A percentile compares a stretch with the other conserved stretches of the same genome.
phyloP scores from a whole-genome alignment of 92 coral and sea anemone genomes.

The Bergia puertoricense region DNA sequence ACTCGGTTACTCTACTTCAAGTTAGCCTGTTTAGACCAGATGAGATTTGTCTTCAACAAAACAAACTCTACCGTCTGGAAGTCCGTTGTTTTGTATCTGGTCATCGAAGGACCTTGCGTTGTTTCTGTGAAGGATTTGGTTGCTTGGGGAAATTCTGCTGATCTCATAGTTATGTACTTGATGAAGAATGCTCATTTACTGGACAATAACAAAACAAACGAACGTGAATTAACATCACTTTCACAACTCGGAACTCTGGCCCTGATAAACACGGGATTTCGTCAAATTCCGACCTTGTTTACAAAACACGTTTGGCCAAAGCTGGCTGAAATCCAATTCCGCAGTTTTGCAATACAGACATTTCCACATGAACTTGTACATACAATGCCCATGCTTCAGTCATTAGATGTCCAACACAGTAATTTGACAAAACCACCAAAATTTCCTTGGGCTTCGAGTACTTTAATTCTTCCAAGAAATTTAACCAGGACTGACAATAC shows the following conservation, averaged over 20 bases:
- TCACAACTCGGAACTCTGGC: constrained; percentile 57
- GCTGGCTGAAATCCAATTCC: constrained; percentile 63
- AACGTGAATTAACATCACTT: constrained; percentile 30
- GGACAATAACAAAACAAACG: constrained; percentile 30
- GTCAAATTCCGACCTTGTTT: constrained; percentile 50
- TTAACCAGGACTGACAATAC: constrained; percentile 32
- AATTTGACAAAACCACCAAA: constrained; percentile 59
- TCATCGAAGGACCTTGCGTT: constrained; percentile 47
- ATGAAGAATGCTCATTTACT: constrained; percentile 44
- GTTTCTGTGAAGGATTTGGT: constrained; percentile 50
- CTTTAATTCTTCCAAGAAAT: constrained; percentile 49
- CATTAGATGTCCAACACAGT: constrained; percentile 56
- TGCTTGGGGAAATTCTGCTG: constrained; percentile 67
- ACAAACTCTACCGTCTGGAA: background rate
- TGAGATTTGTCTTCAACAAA: background rate
- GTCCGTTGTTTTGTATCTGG: constrained; percentile 29
- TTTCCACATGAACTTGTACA: constrained; percentile 43
- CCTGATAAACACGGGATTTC: constrained; percentile 30
- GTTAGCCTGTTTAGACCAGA: background rate
- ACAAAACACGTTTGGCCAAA: constrained; percentile 57
- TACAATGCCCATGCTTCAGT: constrained; percentile 73
- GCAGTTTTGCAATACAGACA: constrained; percentile 38
- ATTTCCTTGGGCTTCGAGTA: constrained; percentile 55
- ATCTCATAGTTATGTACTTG: constrained; percentile 57
- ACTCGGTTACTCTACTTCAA: background rate